These are phyloP conservation scores for Drosophila cognata DNA, from an alignment of 2,888 invertebrate genomes.

Conservation along the genomic window DNA sequence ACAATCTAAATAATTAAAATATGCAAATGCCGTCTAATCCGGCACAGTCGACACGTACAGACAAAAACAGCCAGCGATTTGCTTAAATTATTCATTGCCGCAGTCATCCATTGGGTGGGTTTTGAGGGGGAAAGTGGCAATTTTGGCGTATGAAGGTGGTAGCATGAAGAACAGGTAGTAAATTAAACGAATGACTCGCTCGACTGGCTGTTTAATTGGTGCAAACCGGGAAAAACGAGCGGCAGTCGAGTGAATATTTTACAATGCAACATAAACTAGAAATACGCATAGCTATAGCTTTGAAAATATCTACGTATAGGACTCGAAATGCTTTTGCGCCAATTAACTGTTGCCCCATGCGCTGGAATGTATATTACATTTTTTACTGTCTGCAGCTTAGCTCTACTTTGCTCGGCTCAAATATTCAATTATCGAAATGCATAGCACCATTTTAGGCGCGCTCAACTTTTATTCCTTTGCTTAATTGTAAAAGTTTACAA, in stretches of 20 bases:
- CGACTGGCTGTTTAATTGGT: slow-evolving; percentile 62
- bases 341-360: slow-evolving; percentile 48
- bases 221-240: slow-evolving; percentile 11
- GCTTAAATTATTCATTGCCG: slow-evolving; percentile 83
- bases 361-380: slow-evolving; percentile 51
- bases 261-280: slow-evolving; percentile 24
- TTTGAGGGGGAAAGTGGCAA: not conserved
- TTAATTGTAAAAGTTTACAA: slow-evolving; percentile 76
- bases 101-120: slow-evolving; percentile 37
- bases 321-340: slow-evolving; percentile 30
- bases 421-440: slow-evolving; percentile 77
- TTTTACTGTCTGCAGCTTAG: slow-evolving; percentile 41
- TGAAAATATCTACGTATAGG: not conserved
- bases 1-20: slow-evolving; percentile 84
- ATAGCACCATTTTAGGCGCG: slow-evolving; percentile 46
- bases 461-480: slow-evolving; percentile 69
- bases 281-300: slow-evolving; percentile 12
- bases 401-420: slow-evolving; percentile 29
- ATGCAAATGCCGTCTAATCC: slow-evolving; percentile 84
- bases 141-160: not conserved
- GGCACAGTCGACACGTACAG: slow-evolving; percentile 74
- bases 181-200: slow-evolving; percentile 81
- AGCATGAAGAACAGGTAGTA: slow-evolving; percentile 62
- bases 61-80: slow-evolving; percentile 75
- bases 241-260: slow-evolving; percentile 38